phyloP scores from a whole-genome alignment of 2,113 vertebrate species.

The Dromiciops gliroides region DNA sequence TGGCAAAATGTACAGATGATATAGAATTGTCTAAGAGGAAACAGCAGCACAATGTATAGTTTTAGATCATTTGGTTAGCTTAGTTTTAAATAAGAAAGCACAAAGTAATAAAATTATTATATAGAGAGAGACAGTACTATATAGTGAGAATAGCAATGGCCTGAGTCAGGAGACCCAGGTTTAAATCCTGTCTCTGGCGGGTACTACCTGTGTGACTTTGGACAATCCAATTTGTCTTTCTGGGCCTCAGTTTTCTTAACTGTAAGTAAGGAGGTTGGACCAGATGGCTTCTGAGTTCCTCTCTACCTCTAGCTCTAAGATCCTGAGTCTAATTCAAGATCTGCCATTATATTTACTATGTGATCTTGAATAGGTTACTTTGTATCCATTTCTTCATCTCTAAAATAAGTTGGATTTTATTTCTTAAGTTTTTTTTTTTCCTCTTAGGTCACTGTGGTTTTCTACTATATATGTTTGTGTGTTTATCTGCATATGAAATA shows the following conservation, averaged over 20 bases:
- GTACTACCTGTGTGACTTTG: not conserved
- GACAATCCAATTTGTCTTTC: not conserved
- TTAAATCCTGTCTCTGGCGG: not conserved
- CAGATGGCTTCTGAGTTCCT: not conserved
- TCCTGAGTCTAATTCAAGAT: not conserved
- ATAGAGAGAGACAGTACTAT: not conserved
- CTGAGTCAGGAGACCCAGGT: not conserved
- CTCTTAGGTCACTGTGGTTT: not conserved
- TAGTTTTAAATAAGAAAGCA: not conserved
- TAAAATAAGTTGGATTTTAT: not conserved
- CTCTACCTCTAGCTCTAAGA: not conserved
- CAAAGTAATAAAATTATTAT: not conserved
- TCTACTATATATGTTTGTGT: not conserved
- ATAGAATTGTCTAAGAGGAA: not conserved
- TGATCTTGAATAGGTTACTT: not conserved
- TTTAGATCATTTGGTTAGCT: not conserved
- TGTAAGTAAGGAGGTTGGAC: not conserved
- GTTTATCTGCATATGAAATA: not conserved
- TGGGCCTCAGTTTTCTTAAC: not conserved
- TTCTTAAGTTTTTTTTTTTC: not conserved
- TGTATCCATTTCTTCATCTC: not conserved
- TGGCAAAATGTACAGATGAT: not conserved
- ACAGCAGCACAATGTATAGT: not conserved
- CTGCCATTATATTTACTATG: not conserved
- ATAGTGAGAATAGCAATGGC: not conserved